phyloP scores from a whole-genome alignment of 2,888 invertebrate species.

The Colostygia pectinataria region DNA sequence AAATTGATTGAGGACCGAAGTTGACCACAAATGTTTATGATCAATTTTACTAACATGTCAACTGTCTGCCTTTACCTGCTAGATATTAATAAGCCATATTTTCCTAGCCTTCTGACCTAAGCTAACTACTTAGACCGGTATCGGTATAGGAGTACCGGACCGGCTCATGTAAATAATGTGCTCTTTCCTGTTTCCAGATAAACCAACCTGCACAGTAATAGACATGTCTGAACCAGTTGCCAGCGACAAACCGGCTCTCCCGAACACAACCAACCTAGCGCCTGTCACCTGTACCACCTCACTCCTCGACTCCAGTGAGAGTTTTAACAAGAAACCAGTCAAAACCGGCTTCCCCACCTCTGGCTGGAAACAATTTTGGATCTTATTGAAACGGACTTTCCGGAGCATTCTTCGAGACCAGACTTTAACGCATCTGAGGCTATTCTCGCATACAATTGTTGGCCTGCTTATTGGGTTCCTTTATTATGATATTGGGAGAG shows the following conservation, averaged over 20 bases:
- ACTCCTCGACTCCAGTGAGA: conserved; percentile 87
- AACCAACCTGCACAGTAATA: conserved; percentile 77
- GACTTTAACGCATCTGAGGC: conserved; percentile 94
- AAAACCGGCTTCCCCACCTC: conserved; percentile 91
- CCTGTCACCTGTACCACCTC: conserved; percentile 88
- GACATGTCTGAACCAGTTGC: conserved; percentile 77
- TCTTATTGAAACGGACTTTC: conserved; percentile 92
- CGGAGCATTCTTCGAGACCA: conserved; percentile 92
- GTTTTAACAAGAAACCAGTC: conserved; percentile 85
- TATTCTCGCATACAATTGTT: conserved; percentile 93
- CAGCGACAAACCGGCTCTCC: conserved; percentile 61
- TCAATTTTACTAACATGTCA: no score
- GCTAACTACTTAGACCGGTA: no score
- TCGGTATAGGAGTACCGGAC: no score
- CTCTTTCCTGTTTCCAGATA: conserved; percentile 64
- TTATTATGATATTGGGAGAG: conserved; percentile 96
- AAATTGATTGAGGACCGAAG: no score
- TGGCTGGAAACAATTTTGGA: conserved; percentile 92
- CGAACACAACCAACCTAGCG: conserved; percentile 67
- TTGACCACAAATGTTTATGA: no score
- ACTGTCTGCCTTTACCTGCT: no score
- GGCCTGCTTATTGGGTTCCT: conserved; percentile 96
- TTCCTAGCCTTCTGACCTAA: no score
- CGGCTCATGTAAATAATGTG: neutral
- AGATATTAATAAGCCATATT: no score